Evolutionary conservation across 2,113 vertebrate genomes (phyloP), one percentile per base, ranked within the genome.

Genomic region (Sitta europaea): DNA sequence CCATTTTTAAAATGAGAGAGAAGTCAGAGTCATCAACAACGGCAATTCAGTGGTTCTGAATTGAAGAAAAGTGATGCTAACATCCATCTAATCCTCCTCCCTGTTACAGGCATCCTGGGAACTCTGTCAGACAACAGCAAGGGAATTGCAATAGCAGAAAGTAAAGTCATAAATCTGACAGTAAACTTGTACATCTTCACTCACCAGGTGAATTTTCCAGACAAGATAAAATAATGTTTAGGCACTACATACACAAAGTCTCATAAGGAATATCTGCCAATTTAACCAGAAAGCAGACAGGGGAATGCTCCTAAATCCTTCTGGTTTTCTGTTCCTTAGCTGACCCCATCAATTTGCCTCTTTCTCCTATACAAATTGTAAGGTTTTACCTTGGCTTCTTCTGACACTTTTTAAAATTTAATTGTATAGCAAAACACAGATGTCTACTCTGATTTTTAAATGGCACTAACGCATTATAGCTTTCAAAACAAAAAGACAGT

Each of bases 161-260:
- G 25, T 21, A 11, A 84, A 80, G 71, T 48, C 82, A n/a, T 23
- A 90, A 87, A 87, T 62, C 42, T 65, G 63, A 55, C 57, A 91
- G 66, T 91, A 63, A 88, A 95, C 68, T 23, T 61, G 58, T 36
- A 87, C 51, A 47, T 91, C 75, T 75, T 88, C 63, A 55, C 55
- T 89, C 82, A 85, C 73, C 82, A 86, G 86, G 59, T 94, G 65
- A 71, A 70, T 78, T 86, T 89, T 76, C 35, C 38, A 83, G 59
- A 68, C 29, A 65, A 68, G 75, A 79, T 38, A 81, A 79, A 95
- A 82, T 80, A 88, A 83, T 22, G 65, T 78, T 78, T 70, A 62
- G 59, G 82, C 81, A 88, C 70, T 72, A 50, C 55, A 74, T 40
- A 55, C 59, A 92, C 38, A 74, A 93, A 95, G 22, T 13, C 62